Percentiles rank a stretch among this genome's conserved stretches.
Evolutionary conservation across 1,140 invertebrate genomes (phyloP).

Genomic region (Dendrolimus punctatus): DNA sequence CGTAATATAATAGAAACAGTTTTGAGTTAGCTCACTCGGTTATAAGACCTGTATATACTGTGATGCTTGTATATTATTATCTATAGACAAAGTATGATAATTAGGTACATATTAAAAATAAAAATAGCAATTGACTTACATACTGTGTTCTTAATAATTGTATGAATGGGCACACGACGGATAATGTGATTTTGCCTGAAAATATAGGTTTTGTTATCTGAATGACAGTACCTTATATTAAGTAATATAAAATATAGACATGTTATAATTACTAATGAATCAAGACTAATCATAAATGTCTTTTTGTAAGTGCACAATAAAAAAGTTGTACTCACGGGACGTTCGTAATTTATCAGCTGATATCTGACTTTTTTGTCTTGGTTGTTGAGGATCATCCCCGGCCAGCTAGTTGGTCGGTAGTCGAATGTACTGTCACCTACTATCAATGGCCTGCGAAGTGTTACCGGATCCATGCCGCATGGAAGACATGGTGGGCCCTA

Average conservation of each 20-base stretch:
- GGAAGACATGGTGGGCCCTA: constrained; percentile 45
- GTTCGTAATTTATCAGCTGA: constrained; percentile 51
- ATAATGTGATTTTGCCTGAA: constrained; percentile 38
- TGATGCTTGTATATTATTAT: no score
- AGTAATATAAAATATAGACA: neutral
- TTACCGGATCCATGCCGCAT: constrained; percentile 50
- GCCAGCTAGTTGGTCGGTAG: constrained; percentile 55
- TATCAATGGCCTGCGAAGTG: constrained; percentile 49
- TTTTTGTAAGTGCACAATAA: neutral
- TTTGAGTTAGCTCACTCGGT: no score
- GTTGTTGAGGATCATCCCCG: constrained; percentile 52
- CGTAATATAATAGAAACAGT: no score
- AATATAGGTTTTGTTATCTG: constrained; percentile 6
- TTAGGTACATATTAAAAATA: neutral
- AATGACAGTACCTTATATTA: neutral
- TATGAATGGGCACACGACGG: constrained; percentile 37
- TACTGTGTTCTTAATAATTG: constrained; percentile 15
- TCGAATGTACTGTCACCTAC: constrained; percentile 61
- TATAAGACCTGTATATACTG: no score
- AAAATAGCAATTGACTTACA: constrained; percentile 1
- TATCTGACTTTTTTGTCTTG: constrained; percentile 60
- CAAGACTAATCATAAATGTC: neutral
- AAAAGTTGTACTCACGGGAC: constrained; percentile 27
- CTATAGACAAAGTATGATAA: no score
- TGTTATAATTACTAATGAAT: neutral